Evolutionary conservation across 2,797 vertebrate species (phyloP).

Genomic region (Sparus aurata): DNA sequence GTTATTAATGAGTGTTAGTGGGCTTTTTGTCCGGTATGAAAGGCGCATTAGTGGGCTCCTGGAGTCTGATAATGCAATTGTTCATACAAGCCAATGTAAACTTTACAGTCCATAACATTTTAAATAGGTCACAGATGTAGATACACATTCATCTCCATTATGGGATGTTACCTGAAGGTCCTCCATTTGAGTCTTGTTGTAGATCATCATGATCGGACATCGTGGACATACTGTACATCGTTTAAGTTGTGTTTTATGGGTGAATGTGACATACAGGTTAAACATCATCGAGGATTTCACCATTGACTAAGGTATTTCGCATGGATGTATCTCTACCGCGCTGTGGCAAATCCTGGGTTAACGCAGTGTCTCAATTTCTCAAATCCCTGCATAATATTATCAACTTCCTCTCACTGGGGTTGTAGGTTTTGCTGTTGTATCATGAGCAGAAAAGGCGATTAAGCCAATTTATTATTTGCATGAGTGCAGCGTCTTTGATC

Average conservation of each 20-base stretch:
- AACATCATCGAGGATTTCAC: not conserved
- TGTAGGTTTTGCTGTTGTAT: not conserved
- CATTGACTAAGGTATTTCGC: not conserved
- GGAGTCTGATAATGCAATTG: slow-evolving; percentile 4
- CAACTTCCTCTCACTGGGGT: not conserved
- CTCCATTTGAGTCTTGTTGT: not conserved
- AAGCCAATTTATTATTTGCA: not conserved
- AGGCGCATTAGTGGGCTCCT: too few species aligned
- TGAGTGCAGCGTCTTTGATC: not conserved
- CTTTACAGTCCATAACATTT: slow-evolving; percentile 3
- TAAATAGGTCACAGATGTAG: slow-evolving; percentile 44
- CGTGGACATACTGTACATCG: too few species aligned
- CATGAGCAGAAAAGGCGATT: not conserved
- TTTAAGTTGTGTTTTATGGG: not conserved
- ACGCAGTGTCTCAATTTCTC: not conserved
- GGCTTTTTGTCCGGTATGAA: too few species aligned
- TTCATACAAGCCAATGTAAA: not conserved
- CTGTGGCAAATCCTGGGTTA: not conserved
- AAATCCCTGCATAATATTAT: not conserved
- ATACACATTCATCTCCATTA: slow-evolving; percentile 32
- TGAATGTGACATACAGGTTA: not conserved
- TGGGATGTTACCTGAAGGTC: slow-evolving; percentile 14
- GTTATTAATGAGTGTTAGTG: too few species aligned
- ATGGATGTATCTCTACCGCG: not conserved
- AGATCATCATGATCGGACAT: slow-evolving; percentile 25